These are phyloP conservation scores for Myiozetetes cayanensis DNA, from an alignment of 2,113 vertebrate genomes.

Conservation along the genomic window DNA sequence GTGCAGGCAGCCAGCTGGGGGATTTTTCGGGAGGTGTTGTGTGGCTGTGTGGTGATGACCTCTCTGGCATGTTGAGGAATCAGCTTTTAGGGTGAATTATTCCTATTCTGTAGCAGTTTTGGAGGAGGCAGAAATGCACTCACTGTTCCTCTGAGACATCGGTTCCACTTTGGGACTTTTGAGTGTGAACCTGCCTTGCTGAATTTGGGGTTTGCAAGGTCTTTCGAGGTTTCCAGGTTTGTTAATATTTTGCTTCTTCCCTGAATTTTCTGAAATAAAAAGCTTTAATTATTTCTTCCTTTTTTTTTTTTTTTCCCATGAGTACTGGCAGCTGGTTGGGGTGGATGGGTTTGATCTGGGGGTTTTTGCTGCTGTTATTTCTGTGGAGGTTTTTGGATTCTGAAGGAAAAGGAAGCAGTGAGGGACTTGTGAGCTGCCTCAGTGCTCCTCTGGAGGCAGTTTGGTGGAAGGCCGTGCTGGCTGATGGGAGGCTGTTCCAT, in stretches of 20 bases:
- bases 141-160: neutral
- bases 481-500: neutral
- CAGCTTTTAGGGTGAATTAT: neutral
- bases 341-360: neutral
- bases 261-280: neutral
- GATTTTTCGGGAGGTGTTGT: neutral
- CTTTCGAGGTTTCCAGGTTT: neutral
- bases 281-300: neutral
- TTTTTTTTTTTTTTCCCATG: neutral
- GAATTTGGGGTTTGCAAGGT: neutral
- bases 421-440: neutral
- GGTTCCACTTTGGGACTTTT: neutral
- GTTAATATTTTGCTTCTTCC: neutral
- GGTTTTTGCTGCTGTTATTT: neutral
- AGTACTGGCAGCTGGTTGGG: neutral
- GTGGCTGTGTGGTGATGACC: neutral
- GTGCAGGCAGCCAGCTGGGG: neutral
- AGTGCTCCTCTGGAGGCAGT: neutral
- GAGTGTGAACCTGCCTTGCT: neutral
- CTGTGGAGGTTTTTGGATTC: neutral
- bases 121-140: neutral
- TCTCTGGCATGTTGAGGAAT: neutral
- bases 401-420: neutral
- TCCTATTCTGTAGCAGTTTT: neutral
- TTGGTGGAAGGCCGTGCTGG: neutral